These are phyloP conservation scores for Sprattus sprattus DNA, from an alignment of 2,113 vertebrate species.

Conservation along the genomic window DNA sequence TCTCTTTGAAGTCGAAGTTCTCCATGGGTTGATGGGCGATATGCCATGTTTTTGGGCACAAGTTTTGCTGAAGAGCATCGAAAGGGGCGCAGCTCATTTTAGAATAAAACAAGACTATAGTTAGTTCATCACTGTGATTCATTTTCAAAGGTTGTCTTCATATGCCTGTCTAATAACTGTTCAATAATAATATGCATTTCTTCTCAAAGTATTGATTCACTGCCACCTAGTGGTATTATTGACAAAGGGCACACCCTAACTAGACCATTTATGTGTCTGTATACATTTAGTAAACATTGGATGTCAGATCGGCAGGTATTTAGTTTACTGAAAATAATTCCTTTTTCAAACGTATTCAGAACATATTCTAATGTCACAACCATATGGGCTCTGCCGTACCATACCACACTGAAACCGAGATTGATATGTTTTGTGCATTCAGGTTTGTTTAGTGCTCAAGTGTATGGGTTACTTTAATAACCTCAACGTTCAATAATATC, in stretches of 20 bases:
- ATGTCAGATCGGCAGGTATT: not conserved
- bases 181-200: not conserved
- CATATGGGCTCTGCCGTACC: not conserved
- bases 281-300: not conserved
- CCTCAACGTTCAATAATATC: not conserved
- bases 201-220: constrained; percentile 41
- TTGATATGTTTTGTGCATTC: not conserved
- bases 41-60: not conserved
- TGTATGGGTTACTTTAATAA: not conserved
- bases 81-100: not conserved
- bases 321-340: not conserved
- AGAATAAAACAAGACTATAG: not conserved
- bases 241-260: not conserved
- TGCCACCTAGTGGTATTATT: constrained; percentile 60
- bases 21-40: not conserved
- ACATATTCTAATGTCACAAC: no score
- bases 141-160: constrained; percentile 28
- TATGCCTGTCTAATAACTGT: not conserved
- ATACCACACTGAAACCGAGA: not conserved
- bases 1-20: not conserved
- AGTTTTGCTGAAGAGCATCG: not conserved
- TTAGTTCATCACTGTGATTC: not conserved
- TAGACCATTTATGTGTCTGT: not conserved
- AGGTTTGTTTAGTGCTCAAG: not conserved
- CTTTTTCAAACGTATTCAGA: no score